Evolutionary conservation across 2,888 invertebrate genomes (phyloP), one percentile per base, ranked within the genome.

Genomic region (Luperina nickerlii): DNA sequence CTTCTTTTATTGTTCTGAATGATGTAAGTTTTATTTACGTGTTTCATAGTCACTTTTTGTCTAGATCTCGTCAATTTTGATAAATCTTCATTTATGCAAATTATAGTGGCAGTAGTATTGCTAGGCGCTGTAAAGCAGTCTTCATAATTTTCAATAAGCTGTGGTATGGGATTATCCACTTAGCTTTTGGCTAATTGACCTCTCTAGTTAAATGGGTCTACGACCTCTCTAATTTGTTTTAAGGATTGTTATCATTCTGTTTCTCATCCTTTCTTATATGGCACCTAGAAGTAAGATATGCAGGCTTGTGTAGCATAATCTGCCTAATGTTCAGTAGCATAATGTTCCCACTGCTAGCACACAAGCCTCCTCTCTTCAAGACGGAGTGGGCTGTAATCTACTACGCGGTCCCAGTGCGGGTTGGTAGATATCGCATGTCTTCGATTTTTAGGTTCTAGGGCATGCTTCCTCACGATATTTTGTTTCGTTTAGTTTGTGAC

Each of bases 121-220:
- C 42, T 54, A 70, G 65, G 45, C 27, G 62, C 27, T 15, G 51
- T 60, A 15, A 20, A 73, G 38, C 15, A 63, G n/a, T 24, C 27
- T 67, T 38, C 27, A 77, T 67, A 27, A 77, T 70, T 65, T 63
- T 68, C 42, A 67, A 5, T 74, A 62, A 68, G 20, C 20, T 60
- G 65, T 76, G 70, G 11, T 51, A 83, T 76, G 45, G 24, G 38
- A 81, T 68, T 38, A 66, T 71, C 65, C 70, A 78, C 70, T 69
- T 73, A 75, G 73, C 70, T 77, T 79, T 76, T 65, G 57, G 48
- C 71, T 76, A 83, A 79, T 84, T 86, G 74, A 86, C 86, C 83
- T 78, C 70, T n/a, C 32, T 27, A 83, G 77, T 88, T 83, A 79
- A 42, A 66, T 67, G 27, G 80, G 65, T 72, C 65, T 69, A 57